These are phyloP conservation scores for Carabus problematicus DNA, from an alignment of 2,888 invertebrate genomes.

Conservation along the genomic window DNA sequence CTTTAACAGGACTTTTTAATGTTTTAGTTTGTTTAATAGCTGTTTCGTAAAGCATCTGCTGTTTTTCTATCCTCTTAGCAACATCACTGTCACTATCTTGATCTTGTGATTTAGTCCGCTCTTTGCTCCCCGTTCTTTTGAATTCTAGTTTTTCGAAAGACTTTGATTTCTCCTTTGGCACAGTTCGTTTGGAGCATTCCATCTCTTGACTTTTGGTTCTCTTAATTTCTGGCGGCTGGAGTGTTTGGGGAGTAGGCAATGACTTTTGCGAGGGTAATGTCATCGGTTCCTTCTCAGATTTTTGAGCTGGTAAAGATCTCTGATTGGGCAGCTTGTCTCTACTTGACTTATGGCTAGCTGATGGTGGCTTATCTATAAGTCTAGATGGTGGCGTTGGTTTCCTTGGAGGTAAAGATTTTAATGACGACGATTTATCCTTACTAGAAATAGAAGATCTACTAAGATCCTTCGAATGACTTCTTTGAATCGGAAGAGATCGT, in stretches of 20 bases:
- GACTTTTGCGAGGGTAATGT: slow-evolving; percentile 60
- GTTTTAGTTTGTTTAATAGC: slow-evolving; percentile 79
- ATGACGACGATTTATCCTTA: slow-evolving; percentile 57
- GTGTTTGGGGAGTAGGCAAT: slow-evolving; percentile 49
- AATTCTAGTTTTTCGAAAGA: slow-evolving; percentile 72
- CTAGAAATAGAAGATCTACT: slow-evolving; percentile 57
- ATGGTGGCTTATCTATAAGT: slow-evolving; percentile 41
- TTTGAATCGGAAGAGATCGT: slow-evolving; percentile 39
- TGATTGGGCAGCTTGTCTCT: slow-evolving; percentile 34
- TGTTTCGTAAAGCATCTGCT: slow-evolving; percentile 77
- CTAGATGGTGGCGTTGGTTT: slow-evolving; percentile 45
- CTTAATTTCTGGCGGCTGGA: slow-evolving; percentile 58
- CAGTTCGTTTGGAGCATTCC: slow-evolving; percentile 62
- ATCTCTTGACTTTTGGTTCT: slow-evolving; percentile 69
- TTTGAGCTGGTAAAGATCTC: slow-evolving; percentile 56
- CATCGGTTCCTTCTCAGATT: slow-evolving; percentile 62
- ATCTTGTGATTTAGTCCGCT: slow-evolving; percentile 75
- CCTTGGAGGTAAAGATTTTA: slow-evolving; percentile 64
- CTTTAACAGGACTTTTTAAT: slow-evolving; percentile 76
- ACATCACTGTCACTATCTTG: slow-evolving; percentile 73
- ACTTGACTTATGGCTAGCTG: slow-evolving; percentile 33
- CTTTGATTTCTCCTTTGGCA: slow-evolving; percentile 72
- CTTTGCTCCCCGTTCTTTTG: slow-evolving; percentile 65
- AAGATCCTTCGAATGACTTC: slow-evolving; percentile 59
- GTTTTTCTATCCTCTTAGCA: slow-evolving; percentile 75